Percentiles rank a stretch among this genome's conserved stretches.
phyloP scores from a whole-genome alignment of 2,797 vertebrate species.

The Pteronotus mesoamericanus region DNA sequence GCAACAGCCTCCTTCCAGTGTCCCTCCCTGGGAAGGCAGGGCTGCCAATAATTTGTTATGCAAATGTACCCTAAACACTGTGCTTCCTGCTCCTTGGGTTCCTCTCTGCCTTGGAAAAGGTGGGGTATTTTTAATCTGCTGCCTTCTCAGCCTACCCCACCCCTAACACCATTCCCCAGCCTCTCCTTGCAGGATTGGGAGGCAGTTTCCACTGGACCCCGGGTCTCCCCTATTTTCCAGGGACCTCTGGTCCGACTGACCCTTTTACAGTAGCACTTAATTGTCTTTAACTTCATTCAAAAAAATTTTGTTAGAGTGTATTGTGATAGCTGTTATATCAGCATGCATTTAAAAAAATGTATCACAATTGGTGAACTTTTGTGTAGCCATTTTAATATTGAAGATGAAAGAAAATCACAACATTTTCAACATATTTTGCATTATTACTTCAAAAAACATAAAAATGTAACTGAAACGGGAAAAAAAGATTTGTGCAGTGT shows the following conservation, averaged over 20 bases:
- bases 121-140: neutral
- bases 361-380: neutral
- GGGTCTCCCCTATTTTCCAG: neutral
- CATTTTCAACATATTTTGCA: neutral
- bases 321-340: neutral
- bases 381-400: neutral
- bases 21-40: neutral
- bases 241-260: neutral
- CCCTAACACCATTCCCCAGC: too few relatives aligned
- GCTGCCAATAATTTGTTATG: neutral
- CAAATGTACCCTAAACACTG: neutral
- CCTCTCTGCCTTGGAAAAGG: neutral
- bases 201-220: too few relatives aligned
- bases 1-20: neutral
- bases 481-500: neutral
- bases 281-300: neutral
- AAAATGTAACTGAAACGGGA: neutral
- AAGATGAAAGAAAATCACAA: neutral
- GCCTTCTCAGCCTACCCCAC: neutral
- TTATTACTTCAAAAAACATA: neutral
- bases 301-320: neutral
- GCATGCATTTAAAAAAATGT: neutral
- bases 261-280: neutral
- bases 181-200: neutral
- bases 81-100: neutral